Evolutionary conservation across 2,797 vertebrate species (phyloP).

Genomic region (Rhinophrynus dorsalis): DNA sequence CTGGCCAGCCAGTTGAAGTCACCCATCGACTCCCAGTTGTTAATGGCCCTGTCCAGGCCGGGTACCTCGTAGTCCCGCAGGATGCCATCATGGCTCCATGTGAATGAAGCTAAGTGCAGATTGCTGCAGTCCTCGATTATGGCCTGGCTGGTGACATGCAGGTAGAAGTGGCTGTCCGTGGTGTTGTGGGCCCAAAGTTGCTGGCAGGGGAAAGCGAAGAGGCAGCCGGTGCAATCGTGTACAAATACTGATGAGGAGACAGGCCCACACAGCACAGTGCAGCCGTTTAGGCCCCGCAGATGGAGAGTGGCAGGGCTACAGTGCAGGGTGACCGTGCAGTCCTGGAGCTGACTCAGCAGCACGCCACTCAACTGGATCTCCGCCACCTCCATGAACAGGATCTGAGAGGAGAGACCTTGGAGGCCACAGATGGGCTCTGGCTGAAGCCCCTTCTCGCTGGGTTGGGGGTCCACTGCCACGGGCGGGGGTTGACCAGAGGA

Average conservation of each 20-base stretch:
- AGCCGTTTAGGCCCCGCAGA: constrained; percentile 76
- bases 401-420: constrained; percentile 60
- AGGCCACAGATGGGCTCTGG: constrained; percentile 68
- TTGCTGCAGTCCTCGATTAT: constrained; percentile 85
- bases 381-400: constrained; percentile 70
- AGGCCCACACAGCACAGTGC: constrained; percentile 88
- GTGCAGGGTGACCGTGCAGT: constrained; percentile 80
- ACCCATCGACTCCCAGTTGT: constrained; percentile 89
- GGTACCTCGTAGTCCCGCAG: constrained; percentile 78
- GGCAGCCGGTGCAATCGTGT: constrained; percentile 79
- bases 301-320: constrained; percentile 89
- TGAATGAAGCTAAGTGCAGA: constrained; percentile 82
- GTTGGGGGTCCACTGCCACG: background rate
- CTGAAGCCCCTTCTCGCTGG: background rate
- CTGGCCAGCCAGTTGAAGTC: constrained; percentile 93
- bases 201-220: constrained; percentile 83
- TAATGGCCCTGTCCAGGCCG: constrained; percentile 73
- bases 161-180: constrained; percentile 74
- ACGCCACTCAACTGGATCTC: constrained; percentile 82
- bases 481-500: background rate
- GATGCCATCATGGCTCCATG: constrained; percentile 81
- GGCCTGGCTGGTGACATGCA: constrained; percentile 88
- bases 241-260: constrained; percentile 88
- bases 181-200: constrained; percentile 90
- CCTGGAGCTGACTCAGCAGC: constrained; percentile 74